Evolutionary conservation across 2,888 invertebrate species (phyloP), one percentile per base, ranked within the genome.

Genomic region (Augochlorella aurata): DNA sequence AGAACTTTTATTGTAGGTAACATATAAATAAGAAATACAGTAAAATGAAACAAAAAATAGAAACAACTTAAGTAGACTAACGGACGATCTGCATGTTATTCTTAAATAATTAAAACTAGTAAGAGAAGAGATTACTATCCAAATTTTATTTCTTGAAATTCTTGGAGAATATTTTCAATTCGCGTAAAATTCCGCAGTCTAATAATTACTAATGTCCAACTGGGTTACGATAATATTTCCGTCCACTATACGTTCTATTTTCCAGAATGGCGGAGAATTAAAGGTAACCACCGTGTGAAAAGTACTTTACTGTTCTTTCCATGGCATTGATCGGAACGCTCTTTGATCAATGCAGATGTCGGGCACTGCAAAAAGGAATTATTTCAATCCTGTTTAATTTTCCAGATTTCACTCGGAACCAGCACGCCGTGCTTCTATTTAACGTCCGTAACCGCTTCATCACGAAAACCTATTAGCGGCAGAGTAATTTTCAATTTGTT

Each of bases 401-500:
- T 49, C 65, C 16, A 66, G 12, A 10, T 45, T 21, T 69, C 44
- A 67, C 7, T 14, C 12, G 2, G 2, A 18, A 9, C 72, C 65
- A 45, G 72, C 38, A 54, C 63, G 49, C 54, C 73, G 18, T 18
- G 52, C 71, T 85, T 78, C 76, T 75, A 82, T 82, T 82, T 79
- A 82, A 82, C 72, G 67, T 50, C 52, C 38, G 70, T n/a, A 79
- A 52, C 79, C 75, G 54, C 70, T 77, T 84, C 75, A 87, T 78
- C 81, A n/a, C 77, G 75, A 52, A 79, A 79, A 65, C 75, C 45
- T 68, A 79, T 82, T 84, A 77, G 24, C 70, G 73, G 47, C 72
- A 71, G 61, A 73, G 54, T 76, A 85, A 82, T 79, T 86, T 77
- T 79, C 78, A 67, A 77, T 77, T 83, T 82, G 61, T 52, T 45